Conservation (phyloP, 37 sponge, comb jelly and placozoan genomes). For the Mnemiopsis leidyi region DNA sequence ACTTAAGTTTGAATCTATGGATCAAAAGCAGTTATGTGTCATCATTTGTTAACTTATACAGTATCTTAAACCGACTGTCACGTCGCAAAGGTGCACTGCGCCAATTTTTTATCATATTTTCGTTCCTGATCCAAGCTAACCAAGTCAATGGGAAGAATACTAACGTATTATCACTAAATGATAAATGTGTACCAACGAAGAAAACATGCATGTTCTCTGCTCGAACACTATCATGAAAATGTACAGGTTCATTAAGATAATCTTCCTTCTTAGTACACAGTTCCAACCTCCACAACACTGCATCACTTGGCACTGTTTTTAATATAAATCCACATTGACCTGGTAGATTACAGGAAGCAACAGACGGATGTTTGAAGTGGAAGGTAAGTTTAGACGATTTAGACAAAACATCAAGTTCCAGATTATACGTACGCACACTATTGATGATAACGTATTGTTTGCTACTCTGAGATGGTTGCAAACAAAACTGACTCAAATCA, state of each 20-base stretch:
- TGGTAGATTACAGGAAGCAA: neutral
- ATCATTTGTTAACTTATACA: too few species aligned
- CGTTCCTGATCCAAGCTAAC: too few species aligned
- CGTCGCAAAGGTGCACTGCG: too few species aligned
- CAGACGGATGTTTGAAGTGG: neutral
- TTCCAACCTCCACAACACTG: neutral
- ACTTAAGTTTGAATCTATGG: too few species aligned
- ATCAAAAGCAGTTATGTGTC: too few species aligned
- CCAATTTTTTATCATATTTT: too few species aligned
- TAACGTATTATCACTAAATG: too few species aligned
- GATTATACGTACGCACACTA: neutral
- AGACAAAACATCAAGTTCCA: neutral
- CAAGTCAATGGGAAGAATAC: too few species aligned
- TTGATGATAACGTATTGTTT: neutral
- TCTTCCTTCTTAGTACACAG: neutral
- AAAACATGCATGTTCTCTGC: constrained; percentile 10
- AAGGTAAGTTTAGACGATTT: neutral
- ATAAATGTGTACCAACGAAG: too few species aligned
- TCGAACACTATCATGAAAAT: neutral
- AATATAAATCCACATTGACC: neutral
- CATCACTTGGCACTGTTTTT: neutral
- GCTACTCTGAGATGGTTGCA: neutral
- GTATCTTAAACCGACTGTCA: too few species aligned
- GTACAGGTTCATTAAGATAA: neutral
- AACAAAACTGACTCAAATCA: neutral